These are phyloP conservation scores for Florisuga fusca DNA, from an alignment of 2,797 vertebrate species.

Conservation along the genomic window DNA sequence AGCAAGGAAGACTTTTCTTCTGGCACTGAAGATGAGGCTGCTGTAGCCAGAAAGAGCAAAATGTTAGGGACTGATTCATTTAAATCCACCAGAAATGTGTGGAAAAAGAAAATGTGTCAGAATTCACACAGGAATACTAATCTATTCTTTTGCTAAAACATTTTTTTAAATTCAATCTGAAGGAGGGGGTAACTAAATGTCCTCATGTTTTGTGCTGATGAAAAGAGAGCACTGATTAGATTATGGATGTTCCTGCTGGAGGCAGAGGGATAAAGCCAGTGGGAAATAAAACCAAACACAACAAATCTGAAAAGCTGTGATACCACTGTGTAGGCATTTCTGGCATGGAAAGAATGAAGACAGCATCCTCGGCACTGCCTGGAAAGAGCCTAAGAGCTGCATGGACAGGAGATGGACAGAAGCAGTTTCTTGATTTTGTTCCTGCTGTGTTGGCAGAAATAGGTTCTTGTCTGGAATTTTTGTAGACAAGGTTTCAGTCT, in stretches of 20 bases:
- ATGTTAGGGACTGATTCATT: not conserved
- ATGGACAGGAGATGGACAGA: not conserved
- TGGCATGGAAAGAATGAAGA: not conserved
- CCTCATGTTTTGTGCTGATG: not conserved
- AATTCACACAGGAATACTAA: not conserved
- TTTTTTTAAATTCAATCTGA: not conserved
- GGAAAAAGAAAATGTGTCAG: not conserved
- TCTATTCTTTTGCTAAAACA: not conserved
- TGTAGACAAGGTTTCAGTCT: not conserved
- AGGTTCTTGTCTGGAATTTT: not conserved
- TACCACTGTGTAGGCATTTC: not conserved
- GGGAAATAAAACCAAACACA: not conserved
- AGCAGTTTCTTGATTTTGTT: not conserved
- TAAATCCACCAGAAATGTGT: not conserved
- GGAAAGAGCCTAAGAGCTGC: not conserved
- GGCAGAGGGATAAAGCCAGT: not conserved
- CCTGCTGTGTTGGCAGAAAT: not conserved
- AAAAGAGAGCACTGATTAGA: not conserved
- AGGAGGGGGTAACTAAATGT: not conserved
- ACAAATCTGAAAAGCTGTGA: not conserved
- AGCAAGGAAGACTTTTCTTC: not conserved
- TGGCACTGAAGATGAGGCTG: not conserved
- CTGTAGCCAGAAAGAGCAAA: not conserved
- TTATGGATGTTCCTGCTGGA: not conserved
- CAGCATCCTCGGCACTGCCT: not conserved